Evolutionary conservation across 2,888 invertebrate genomes (phyloP), one percentile per base, ranked within the genome.

Genomic region (Dexiosoma caninum): DNA sequence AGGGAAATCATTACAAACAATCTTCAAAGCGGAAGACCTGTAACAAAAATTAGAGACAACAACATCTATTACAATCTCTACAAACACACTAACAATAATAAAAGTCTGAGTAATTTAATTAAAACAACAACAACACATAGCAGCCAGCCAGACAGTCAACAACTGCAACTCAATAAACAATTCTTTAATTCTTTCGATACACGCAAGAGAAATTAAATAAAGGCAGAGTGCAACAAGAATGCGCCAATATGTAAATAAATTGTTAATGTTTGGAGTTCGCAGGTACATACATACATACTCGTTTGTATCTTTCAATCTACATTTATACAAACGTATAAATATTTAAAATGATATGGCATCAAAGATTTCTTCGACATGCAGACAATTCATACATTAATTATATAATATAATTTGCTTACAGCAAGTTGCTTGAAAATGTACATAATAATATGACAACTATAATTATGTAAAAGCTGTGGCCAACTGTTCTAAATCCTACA

Each of bases 11-110:
- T 64, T 60, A 64, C 51, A 60, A 44, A 5, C 27, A 27, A 23
- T 59, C 66, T 64, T 69, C 42, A 77, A 81, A 76, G 77, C 77
- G 77, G 72, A 81, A 77, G 77, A 81, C 57, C 57, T 77, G 51
- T 37, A 64, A 60, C 10, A 71, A 71, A 19, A 66, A 74, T 60
- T 27, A 21, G 27, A 44, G 51, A 46, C 42, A 57, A 21, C 40
- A 55, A 27, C 14, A 70, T 14, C 53, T 19, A 53, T 35, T 32
- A 49, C 27, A 60, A 21, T 7, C 3, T 30, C 49, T 51, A 30
- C 30, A 69, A 12, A 21, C 37, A 14, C 14, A 62, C n/a, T 40
- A 64, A 21, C 53, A 76, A 80, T 46, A 60, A 37, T 27, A 67
- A 69, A 69, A 76, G 76, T 57, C 62, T 57, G 42, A 76, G 76